Conservation (phyloP, 2,797 vertebrate species). For the Hypotaenidia philippensis region DNA sequence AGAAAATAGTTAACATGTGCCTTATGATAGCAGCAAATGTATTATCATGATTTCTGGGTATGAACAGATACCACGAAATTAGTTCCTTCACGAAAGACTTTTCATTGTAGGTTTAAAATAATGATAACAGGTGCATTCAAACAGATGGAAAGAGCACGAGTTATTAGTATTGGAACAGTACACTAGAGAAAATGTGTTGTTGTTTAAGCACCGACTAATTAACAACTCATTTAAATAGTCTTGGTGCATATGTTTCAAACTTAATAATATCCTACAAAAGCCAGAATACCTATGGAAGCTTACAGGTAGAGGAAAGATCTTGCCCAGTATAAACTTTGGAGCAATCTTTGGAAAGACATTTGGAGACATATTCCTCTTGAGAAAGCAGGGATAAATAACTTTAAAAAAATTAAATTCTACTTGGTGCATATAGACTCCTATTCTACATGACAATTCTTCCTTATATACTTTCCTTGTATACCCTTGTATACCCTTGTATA, state of each 20-base stretch:
- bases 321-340: neutral
- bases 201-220: constrained; percentile 55
- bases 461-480: neutral
- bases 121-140: constrained; percentile 37
- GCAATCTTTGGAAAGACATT: neutral
- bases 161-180: constrained; percentile 44
- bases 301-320: neutral
- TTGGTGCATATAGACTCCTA: neutral
- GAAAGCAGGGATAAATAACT: neutral
- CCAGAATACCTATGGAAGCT: neutral
- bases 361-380: neutral
- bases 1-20: neutral
- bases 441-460: neutral
- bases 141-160: constrained; percentile 39
- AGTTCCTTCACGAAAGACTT: neutral
- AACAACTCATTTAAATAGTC: constrained; percentile 51
- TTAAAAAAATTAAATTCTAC: neutral
- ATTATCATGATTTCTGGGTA: neutral
- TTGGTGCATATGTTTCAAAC: constrained; percentile 27
- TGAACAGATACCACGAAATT: neutral
- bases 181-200: constrained; percentile 40
- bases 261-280: neutral
- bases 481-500: neutral
- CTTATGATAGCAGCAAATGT: neutral
- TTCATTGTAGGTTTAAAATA: neutral